These are phyloP conservation scores for Steinernema khuongi DNA, from an alignment of 1,140 invertebrate genomes.

Conservation along the genomic window DNA sequence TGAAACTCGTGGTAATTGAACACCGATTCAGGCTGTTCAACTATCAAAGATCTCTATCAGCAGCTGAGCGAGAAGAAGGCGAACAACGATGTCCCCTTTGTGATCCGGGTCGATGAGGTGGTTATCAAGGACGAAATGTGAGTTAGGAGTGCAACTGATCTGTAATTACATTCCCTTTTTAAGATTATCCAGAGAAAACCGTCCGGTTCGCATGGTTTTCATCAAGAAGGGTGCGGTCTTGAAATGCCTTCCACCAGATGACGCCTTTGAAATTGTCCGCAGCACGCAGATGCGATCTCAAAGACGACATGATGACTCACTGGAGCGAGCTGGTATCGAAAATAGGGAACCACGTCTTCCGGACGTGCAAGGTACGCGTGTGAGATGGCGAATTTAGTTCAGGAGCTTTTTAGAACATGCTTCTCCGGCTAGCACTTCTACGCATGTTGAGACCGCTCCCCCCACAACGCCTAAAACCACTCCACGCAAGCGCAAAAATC, in stretches of 20 bases:
- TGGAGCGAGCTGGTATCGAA: no score
- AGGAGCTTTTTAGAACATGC: no score
- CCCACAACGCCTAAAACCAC: neutral
- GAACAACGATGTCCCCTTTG: neutral
- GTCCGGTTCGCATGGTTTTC: no score
- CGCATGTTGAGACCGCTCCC: neutral
- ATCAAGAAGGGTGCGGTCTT: neutral
- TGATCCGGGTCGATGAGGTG: neutral
- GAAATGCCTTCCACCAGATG: neutral
- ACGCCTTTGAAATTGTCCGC: neutral
- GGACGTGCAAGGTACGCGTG: no score
- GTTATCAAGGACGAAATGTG: neutral
- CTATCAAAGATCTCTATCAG: neutral
- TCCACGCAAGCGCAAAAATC: neutral
- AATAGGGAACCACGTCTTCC: no score
- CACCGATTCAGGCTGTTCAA: neutral
- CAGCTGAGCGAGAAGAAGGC: neutral
- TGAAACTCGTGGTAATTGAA: neutral
- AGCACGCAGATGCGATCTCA: neutral
- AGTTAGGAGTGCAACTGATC: no score
- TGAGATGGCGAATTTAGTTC: no score
- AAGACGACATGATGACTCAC: neutral
- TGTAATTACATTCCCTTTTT: no score
- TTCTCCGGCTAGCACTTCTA: neutral
- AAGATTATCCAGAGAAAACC: no score